These are phyloP conservation scores for Centropus unirufus DNA, from an alignment of 2,113 vertebrate species.

Conservation along the genomic window DNA sequence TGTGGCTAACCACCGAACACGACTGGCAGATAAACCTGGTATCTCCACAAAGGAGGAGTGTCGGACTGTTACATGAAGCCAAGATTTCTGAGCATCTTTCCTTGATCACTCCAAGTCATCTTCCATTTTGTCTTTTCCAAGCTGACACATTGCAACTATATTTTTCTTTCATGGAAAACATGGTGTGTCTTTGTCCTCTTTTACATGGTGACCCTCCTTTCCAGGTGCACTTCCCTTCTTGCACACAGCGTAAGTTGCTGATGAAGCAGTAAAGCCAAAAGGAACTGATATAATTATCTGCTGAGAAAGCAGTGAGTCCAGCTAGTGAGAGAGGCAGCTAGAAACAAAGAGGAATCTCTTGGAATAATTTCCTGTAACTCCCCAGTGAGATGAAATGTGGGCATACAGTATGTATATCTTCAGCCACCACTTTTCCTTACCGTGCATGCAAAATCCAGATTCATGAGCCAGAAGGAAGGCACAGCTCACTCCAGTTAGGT, in stretches of 20 bases:
- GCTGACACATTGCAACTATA: not conserved
- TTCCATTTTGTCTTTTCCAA: not conserved
- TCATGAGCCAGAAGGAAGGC: not conserved
- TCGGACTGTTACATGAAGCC: not conserved
- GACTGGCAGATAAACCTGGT: not conserved
- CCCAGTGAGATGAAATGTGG: not conserved
- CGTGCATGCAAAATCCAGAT: not conserved
- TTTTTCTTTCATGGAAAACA: not conserved
- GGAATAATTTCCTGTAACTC: not conserved
- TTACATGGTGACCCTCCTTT: not conserved
- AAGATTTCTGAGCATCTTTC: not conserved
- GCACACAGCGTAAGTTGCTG: rapidly evolving
- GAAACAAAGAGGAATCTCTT: not conserved
- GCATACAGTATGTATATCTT: not conserved
- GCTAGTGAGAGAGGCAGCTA: not conserved
- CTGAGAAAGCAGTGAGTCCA: not conserved
- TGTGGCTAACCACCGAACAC: not conserved
- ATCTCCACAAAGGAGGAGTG: not conserved
- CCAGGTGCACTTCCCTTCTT: not conserved
- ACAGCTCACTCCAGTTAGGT: not conserved
- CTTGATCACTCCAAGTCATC: not conserved
- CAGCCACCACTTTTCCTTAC: not conserved
- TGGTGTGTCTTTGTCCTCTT: not conserved
- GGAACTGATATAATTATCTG: not conserved
- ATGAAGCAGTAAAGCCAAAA: not conserved